Evolutionary conservation across 2,797 vertebrate species (phyloP).

Genomic region (Apodemus agrarius): DNA sequence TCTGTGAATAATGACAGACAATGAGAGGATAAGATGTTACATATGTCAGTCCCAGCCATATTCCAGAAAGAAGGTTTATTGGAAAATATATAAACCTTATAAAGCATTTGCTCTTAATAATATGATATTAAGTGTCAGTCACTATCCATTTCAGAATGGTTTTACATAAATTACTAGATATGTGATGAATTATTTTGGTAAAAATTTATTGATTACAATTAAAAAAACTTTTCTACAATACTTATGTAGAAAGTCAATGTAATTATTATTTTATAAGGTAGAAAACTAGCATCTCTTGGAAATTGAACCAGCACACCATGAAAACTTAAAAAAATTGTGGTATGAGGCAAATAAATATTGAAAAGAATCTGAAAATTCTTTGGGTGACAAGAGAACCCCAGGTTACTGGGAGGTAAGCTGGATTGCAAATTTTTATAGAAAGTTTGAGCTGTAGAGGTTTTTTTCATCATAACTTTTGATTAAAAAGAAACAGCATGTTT

Average conservation of each 20-base stretch:
- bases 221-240: background rate
- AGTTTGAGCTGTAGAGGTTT: background rate
- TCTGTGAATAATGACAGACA: conserved; percentile 28
- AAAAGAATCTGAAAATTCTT: background rate
- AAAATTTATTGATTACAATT: conserved; percentile 7
- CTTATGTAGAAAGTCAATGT: background rate
- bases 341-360: background rate
- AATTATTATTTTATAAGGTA: conserved; percentile 26
- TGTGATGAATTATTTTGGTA: background rate
- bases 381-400: background rate
- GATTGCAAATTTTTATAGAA: background rate
- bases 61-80: background rate
- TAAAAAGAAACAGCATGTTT: background rate
- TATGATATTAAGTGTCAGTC: background rate
- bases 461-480: background rate
- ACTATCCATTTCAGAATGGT: background rate
- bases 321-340: background rate
- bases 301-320: background rate
- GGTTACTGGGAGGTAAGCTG: accelerated
- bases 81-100: background rate
- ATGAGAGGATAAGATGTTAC: background rate
- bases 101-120: background rate
- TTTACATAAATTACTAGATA: background rate
- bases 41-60: background rate
- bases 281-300: background rate